Evolutionary conservation across 2,113 vertebrate species (phyloP), one percentile per base, ranked within the genome.

Genomic region (Gambusia affinis): DNA sequence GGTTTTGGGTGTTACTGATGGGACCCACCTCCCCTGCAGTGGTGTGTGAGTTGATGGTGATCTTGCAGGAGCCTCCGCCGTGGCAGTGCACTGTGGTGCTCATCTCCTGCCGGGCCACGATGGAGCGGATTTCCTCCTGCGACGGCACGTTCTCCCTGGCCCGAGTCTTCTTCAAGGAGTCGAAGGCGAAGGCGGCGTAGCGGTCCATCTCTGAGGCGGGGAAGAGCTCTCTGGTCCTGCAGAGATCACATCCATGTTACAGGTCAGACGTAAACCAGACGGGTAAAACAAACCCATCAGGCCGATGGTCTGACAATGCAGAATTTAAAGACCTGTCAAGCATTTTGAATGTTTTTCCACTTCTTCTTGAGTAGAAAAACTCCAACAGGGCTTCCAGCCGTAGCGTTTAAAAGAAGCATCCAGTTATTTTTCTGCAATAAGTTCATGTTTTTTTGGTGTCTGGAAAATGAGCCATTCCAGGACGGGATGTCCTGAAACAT

Each of bases 41-140:
- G 27, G 98, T 99, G 93, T 99, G 98, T 0, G 98, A 98, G 93
- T 95, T 96, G 91, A 99, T 96, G 61, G 96, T 96, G 89, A 99
- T 99, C 91, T 98, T 98, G 93, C 98, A 99, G 82, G 97, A 97
- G 12, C 98, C 98, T 1, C 98, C 98, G 1, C 98, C 98, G 0
- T 99, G 97, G 87, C 98, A 99, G 66, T 98, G 95, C 3, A 99
- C 96, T 0, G 95, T 98, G 80, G 97, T 96, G 30, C 94, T 96
- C 96, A 99, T 97, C 69, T 99, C 98, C 90, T 97, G 96, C 42
- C 96, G 93, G 35, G 93, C 80, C 69, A 98, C 95, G 70, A 99
- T 94, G 12, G 96, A 94, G 67, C 96, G 94, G 70, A 99, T 96
- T 91, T 99, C 98, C 89, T 96, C 96, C 39, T 96, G 95, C 0